Evolutionary conservation across 1,140 invertebrate species (phyloP), one percentile per base, ranked within the genome.

Genomic region (Heliconius nattereri): DNA sequence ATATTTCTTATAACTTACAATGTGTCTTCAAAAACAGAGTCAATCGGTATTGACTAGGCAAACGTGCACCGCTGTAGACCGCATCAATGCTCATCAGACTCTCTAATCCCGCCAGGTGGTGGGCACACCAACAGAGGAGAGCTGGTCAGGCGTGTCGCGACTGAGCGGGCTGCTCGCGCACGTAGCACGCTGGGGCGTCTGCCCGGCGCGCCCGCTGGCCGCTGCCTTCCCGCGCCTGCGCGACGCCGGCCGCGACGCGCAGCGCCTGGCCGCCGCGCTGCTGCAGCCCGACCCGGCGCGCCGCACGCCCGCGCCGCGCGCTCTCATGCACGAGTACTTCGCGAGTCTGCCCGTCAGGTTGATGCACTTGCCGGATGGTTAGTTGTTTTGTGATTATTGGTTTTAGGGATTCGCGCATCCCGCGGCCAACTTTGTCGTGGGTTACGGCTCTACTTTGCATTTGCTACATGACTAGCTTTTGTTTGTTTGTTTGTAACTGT

Each of bases 291-390:
- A 98, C 95, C 98, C 99, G 40, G 95, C 96, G 88, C 95, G 97
- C 85, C 96, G 99, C 91, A 96, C 99, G 90, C 97, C 98, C 73
- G 98, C 99, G 57, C 96, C 97, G 74, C 96, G 97, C 79, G 99
- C 99, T 45, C 96, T 99, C 90, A 95, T 96, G 81, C 98, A 99
- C 95, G 95, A 96, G 84, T 99, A 99, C 95, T 99, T 99, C 95
- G 95, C 96, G 80, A 96, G 97, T 86, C 96, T 99, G 93, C 98
- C 98, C 89, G 81, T 85, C 19, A 97, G 98, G 95, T 96, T 99
- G 79, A 97, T 97, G 91, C 97, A 98, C 92, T 96, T 99, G 94
- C 98, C 98, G 85, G 97, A 98, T 91, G 97, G 98, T 98, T 94
- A 96, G 96, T 84, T 35, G 32, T 35, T 35, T 35, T 35, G 32